Conservation (phyloP, 2,113 vertebrate species). For the Colossoma macropomum region DNA sequence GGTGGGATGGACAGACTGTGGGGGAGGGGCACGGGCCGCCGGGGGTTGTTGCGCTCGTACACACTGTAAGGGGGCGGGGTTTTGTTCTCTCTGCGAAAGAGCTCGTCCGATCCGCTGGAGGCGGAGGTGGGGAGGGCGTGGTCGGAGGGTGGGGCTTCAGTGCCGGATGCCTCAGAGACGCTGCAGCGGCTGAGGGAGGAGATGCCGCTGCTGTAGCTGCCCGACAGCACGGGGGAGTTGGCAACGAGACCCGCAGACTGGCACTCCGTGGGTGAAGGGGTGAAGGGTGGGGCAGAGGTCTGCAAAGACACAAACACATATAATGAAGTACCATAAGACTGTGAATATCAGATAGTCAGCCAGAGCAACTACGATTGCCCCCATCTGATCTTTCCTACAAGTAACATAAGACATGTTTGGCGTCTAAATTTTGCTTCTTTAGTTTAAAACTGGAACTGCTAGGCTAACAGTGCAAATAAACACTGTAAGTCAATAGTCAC, state of each 20-base stretch:
- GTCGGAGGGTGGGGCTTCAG: slow-evolving; percentile 82
- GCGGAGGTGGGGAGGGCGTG: slow-evolving; percentile 75
- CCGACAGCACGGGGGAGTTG: slow-evolving; percentile 90
- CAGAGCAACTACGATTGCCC: too few species aligned
- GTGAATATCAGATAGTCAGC: too few species aligned
- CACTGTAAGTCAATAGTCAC: too few species aligned
- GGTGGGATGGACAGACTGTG: slow-evolving; percentile 92
- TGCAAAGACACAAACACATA: slow-evolving; percentile 62
- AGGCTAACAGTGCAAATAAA: too few species aligned
- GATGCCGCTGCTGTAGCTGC: slow-evolving; percentile 97
- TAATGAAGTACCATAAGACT: slow-evolving; percentile 7
- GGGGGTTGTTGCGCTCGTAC: slow-evolving; percentile 88
- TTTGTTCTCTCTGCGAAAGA: slow-evolving; percentile 88
- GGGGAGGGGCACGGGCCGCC: slow-evolving; percentile 89
- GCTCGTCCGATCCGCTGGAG: slow-evolving; percentile 85
- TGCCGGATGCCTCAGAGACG: slow-evolving; percentile 92
- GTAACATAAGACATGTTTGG: too few species aligned
- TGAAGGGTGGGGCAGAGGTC: slow-evolving; percentile 88
- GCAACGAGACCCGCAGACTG: slow-evolving; percentile 88
- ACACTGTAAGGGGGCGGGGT: slow-evolving; percentile 95
- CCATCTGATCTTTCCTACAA: too few species aligned
- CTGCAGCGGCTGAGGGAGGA: slow-evolving; percentile 97
- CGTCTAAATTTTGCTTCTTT: too few species aligned
- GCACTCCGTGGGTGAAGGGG: slow-evolving; percentile 93
- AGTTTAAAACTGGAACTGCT: too few species aligned